A percentile compares a stretch with the other conserved stretches of the same genome.
Conservation (phyloP, 2,888 invertebrate species). For the Lagria hirta region DNA sequence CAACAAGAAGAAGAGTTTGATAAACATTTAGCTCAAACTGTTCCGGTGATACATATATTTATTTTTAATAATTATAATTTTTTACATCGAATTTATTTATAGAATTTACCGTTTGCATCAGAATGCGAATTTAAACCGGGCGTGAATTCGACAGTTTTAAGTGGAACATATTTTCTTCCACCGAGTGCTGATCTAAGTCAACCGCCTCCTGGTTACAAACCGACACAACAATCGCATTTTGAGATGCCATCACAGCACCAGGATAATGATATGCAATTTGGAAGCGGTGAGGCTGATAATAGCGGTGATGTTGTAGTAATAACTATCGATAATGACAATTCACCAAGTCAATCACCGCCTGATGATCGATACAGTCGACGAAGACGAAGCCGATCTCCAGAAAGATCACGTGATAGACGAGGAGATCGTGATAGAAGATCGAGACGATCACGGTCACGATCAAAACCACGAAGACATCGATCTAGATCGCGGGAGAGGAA, state of each 20-base stretch:
- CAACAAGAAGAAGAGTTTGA: constrained; percentile 76
- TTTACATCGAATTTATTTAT: constrained; percentile 42
- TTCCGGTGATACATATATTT: constrained; percentile 63
- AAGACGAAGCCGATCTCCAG: constrained; percentile 51
- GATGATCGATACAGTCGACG: constrained; percentile 53
- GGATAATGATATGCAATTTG: constrained; percentile 63
- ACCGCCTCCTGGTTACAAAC: constrained; percentile 60
- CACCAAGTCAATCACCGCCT: constrained; percentile 50
- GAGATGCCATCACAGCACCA: constrained; percentile 41
- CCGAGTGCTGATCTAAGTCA: constrained; percentile 54
- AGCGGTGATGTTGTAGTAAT: constrained; percentile 49
- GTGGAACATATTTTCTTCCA: constrained; percentile 39
- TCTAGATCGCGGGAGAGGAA: constrained; percentile 56
- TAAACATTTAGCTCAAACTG: constrained; percentile 72
- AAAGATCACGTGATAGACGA: constrained; percentile 49
- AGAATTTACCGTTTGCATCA: constrained; percentile 66
- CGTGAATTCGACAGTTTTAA: constrained; percentile 40
- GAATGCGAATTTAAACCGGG: constrained; percentile 65
- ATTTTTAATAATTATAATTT: too few species aligned
- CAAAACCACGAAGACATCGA: constrained; percentile 52
- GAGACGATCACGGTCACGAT: constrained; percentile 55
- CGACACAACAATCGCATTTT: constrained; percentile 48
- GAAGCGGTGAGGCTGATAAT: constrained; percentile 38
- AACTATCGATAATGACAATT: constrained; percentile 60
- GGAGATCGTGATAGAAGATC: constrained; percentile 52